Conservation (phyloP, 1,140 invertebrate species). For the Drosophila sproati region DNA sequence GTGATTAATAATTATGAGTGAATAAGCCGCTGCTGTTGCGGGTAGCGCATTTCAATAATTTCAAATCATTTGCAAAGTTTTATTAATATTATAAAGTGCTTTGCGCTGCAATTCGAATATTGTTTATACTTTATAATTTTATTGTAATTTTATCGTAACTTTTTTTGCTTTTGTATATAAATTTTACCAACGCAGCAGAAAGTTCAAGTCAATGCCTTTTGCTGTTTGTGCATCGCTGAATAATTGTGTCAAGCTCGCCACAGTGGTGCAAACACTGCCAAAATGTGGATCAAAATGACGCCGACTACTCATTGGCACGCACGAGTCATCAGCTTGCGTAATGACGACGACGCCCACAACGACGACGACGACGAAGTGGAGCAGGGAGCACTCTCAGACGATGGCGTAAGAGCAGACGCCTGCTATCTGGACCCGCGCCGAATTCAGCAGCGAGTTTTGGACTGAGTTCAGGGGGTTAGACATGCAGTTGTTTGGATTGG, state of each 20-base stretch:
- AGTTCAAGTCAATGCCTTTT: constrained; percentile 72
- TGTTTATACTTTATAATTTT: constrained; percentile 69
- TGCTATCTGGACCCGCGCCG: constrained; percentile 68
- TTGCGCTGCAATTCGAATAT: constrained; percentile 46
- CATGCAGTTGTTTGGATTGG: constrained; percentile 4
- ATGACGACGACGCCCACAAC: constrained; percentile 21
- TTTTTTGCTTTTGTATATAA: constrained; percentile 84
- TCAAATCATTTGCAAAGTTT: constrained; percentile 28
- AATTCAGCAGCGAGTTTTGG: constrained; percentile 52
- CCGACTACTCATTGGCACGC: constrained; percentile 31
- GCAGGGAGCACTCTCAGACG: constrained; percentile 43
- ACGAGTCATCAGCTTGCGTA: constrained; percentile 58
- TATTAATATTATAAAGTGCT: constrained; percentile 60
- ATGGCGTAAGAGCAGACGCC: constrained; percentile 68
- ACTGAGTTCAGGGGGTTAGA: neutral
- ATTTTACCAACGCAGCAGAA: constrained; percentile 83
- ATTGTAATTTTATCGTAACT: constrained; percentile 80
- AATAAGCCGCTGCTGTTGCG: constrained; percentile 2
- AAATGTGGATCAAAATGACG: constrained; percentile 20
- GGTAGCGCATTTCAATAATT: constrained; percentile 38
- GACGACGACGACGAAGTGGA: too few relatives aligned
- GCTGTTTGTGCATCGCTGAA: constrained; percentile 24
- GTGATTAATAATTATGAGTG: neutral
- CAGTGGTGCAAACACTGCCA: constrained; percentile 46
- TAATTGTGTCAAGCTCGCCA: constrained; percentile 67